A percentile compares a stretch with the other conserved stretches of the same genome.
These are phyloP conservation scores for Rallus crepitans DNA, from an alignment of 2,797 vertebrate species.

Conservation along the genomic window DNA sequence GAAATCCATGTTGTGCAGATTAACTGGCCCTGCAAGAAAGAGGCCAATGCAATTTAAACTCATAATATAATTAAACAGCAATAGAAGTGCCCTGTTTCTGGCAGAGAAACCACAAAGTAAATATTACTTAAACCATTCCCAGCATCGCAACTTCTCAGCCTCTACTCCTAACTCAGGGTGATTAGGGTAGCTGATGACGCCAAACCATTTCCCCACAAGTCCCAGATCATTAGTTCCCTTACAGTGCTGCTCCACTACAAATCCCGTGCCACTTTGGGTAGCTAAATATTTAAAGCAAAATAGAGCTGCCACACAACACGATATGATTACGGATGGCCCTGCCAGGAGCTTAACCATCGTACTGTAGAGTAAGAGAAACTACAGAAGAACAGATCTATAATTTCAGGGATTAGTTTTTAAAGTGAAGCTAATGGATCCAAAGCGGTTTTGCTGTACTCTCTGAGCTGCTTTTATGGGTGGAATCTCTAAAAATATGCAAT, in stretches of 20 bases:
- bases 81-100: not conserved
- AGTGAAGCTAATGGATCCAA: conserved; percentile 38
- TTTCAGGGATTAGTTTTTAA: conserved; percentile 32
- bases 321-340: not conserved
- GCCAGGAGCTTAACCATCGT: not conserved
- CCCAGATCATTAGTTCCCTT: not conserved
- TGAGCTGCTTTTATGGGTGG: conserved; percentile 25
- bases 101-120: not conserved
- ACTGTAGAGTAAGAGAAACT: rapidly evolving
- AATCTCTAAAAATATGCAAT: conserved; percentile 23
- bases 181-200: not conserved
- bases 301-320: not conserved
- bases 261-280: not conserved
- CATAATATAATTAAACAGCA: not conserved
- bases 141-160: not conserved
- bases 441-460: conserved; percentile 30
- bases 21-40: not conserved
- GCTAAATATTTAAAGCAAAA: not conserved
- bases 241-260: not conserved
- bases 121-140: not conserved
- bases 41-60: not conserved
- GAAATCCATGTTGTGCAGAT: not conserved
- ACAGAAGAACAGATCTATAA: conserved; percentile 11
- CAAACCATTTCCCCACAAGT: not conserved
- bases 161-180: not conserved